Evolutionary conservation across 2,113 vertebrate species (phyloP), one percentile per base, ranked within the genome.

Genomic region (Argyrosomus japonicus): DNA sequence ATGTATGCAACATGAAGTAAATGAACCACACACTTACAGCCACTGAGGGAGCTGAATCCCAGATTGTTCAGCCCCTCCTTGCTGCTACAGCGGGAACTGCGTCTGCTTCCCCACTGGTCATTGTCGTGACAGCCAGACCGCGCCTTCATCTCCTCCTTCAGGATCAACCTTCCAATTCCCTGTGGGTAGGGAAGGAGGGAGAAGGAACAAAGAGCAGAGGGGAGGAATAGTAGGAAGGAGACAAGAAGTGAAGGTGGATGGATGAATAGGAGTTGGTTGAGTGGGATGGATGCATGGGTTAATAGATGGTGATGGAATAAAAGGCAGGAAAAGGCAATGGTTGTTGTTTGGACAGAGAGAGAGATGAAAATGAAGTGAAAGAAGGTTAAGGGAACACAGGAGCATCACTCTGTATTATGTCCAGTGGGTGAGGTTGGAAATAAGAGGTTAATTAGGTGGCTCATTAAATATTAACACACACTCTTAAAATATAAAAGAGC

Each of bases 141-240:
- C 23, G 98, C 98, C 93, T 98, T 99, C 97, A 99, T 99, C 94
- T 99, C 98, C 88, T 99, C 98, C 93, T 99, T 98, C 87, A 99
- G 95, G 88, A 99, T 99, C 96, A 99, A 92, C 77, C 98, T 94
- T 81, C 97, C 97, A 9, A 99, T 99, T 61, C 97, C 96, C 95
- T 99, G 97, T 85, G 36, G 48, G 51, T 40, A 65, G 64, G 14
- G n/a, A 53, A 45, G 47, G 62, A 58, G 19, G 56, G 45, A 36
- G 68, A 51, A 21, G 32, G 32, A 43, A 56, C 6, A 5, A 47
- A 40, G n/a, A 72, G 11, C 19, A 47, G 25, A 18, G 25, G 11
- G 69, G 2, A 61, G 10, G 40, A 79, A 57, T 7, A 47, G 71
- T 75, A 43, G 32, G n/a, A 75, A 25, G 64, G 40, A 15, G 43